These are phyloP conservation scores for Nyctereutes procyonoides DNA, from an alignment of 2,113 vertebrate species.

Conservation along the genomic window DNA sequence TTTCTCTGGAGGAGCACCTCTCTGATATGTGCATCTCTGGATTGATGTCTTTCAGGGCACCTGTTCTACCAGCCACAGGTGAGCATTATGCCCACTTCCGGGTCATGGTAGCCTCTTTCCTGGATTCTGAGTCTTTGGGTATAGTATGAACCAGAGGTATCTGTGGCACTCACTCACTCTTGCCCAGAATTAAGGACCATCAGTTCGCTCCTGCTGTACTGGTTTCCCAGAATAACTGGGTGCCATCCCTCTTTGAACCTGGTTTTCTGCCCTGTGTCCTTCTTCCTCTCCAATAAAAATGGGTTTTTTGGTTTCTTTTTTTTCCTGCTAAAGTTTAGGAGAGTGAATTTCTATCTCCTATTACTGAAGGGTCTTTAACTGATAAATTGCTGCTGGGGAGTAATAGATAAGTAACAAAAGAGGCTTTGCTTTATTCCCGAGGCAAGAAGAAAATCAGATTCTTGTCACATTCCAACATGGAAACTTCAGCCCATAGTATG, in stretches of 20 bases:
- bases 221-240: neutral
- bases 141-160: neutral
- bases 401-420: neutral
- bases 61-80: neutral
- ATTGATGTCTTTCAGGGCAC: neutral
- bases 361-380: neutral
- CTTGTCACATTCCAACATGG: neutral
- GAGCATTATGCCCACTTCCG: neutral
- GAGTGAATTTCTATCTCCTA: neutral
- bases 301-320: neutral
- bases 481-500: neutral
- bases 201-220: neutral
- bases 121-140: neutral
- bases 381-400: neutral
- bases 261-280: neutral
- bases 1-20: neutral
- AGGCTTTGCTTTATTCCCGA: conserved; percentile 1
- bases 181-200: neutral
- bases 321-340: neutral
- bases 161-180: neutral
- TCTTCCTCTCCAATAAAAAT: conserved; percentile 11
- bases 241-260: neutral
- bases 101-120: neutral
- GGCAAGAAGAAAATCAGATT: neutral
- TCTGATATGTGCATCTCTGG: neutral